phyloP scores from a whole-genome alignment of 1,140 invertebrate genomes.

The Drosophila baimaii region DNA sequence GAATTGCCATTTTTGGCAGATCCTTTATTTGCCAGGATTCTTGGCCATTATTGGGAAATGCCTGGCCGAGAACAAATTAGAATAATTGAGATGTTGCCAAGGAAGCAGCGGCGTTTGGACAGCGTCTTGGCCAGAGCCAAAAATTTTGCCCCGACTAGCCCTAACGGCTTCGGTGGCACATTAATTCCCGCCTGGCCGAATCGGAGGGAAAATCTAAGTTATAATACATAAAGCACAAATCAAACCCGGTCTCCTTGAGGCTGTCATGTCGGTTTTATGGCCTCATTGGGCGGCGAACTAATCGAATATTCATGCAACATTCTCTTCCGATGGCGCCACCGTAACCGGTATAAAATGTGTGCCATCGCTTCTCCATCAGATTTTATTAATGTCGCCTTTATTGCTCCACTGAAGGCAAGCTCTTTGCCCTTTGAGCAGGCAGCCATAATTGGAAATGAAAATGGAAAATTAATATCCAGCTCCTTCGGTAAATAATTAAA shows the following conservation, averaged over 20 bases:
- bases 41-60: slow-evolving; percentile 56
- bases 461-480: slow-evolving; percentile 36
- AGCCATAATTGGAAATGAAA: slow-evolving; percentile 26
- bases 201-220: slow-evolving; percentile 32
- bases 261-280: slow-evolving; percentile 15
- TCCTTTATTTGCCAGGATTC: slow-evolving; percentile 46
- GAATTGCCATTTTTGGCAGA: slow-evolving; percentile 47
- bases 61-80: slow-evolving; percentile 46
- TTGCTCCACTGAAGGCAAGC: slow-evolving; percentile 20
- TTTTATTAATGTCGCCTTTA: slow-evolving; percentile 50
- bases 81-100: slow-evolving; percentile 63
- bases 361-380: slow-evolving; percentile 34
- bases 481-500: slow-evolving; percentile 40
- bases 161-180: slow-evolving; percentile 9
- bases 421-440: slow-evolving; percentile 29
- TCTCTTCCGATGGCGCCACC: slow-evolving; percentile 16
- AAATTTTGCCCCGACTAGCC: neutral
- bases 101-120: slow-evolving; percentile 9
- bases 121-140: slow-evolving; percentile 22
- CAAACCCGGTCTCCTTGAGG: slow-evolving; percentile 3
- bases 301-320: slow-evolving; percentile 35
- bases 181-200: slow-evolving; percentile 30
- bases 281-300: slow-evolving; percentile 24
- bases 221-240: slow-evolving; percentile 42
- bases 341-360: slow-evolving; percentile 11